Evolutionary conservation across 2,888 invertebrate species (phyloP).

Genomic region (Orthonevra nobilis): DNA sequence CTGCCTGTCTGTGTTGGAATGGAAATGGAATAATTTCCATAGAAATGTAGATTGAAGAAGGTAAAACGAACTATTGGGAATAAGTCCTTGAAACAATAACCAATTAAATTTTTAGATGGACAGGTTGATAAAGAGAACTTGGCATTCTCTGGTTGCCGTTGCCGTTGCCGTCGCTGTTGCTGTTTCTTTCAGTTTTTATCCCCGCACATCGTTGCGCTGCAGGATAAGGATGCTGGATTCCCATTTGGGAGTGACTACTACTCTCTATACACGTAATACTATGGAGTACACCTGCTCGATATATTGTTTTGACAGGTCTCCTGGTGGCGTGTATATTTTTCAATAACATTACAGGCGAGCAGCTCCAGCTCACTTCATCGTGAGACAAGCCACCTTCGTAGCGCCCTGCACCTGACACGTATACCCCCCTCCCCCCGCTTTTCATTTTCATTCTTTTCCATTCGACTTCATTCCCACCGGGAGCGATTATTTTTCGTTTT

Average conservation of each 20-base stretch:
- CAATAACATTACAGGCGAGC: constrained; percentile 21
- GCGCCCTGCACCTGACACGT: constrained; percentile 31
- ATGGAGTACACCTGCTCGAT: constrained; percentile 12
- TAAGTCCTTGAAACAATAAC: too few relatives aligned
- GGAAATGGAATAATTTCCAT: too few relatives aligned
- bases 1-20: too few relatives aligned
- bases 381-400: neutral
- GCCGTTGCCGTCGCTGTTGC: too few relatives aligned
- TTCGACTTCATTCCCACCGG: constrained; percentile 35
- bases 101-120: constrained; percentile 5
- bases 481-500: constrained; percentile 59
- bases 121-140: neutral
- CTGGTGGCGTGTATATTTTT: neutral
- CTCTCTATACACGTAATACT: too few relatives aligned
- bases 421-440: neutral
- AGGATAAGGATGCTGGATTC: too few relatives aligned
- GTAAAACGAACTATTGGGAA: too few relatives aligned
- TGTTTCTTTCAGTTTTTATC: too few relatives aligned
- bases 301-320: constrained; percentile 19
- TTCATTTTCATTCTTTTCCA: constrained; percentile 25
- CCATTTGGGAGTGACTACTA: too few relatives aligned
- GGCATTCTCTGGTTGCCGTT: too few relatives aligned
- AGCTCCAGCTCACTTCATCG: neutral
- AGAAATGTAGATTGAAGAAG: too few relatives aligned
- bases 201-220: too few relatives aligned